Percentiles rank a stretch among this genome's conserved stretches.
These are phyloP conservation scores for Zophobas morio DNA, from an alignment of 1,140 invertebrate genomes.

Conservation along the genomic window DNA sequence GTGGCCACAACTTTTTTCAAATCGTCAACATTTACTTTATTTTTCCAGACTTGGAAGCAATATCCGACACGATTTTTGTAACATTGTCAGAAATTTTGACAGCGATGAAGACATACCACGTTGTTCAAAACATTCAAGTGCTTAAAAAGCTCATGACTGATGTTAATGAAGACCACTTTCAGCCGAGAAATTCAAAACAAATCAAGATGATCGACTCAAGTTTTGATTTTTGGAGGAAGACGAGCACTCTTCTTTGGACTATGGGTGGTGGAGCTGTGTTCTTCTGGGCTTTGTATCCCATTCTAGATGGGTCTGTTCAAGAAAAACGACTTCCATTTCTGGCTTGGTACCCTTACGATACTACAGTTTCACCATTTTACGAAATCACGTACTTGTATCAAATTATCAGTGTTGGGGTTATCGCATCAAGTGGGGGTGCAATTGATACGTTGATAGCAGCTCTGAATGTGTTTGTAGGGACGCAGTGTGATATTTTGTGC, in stretches of 20 bases:
- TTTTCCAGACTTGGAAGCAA: too few species aligned
- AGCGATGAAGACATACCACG: neutral
- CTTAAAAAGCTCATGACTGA: neutral
- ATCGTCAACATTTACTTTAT: too few species aligned
- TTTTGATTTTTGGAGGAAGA: neutral
- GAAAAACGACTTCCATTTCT: constrained; percentile 12
- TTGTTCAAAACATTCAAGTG: neutral
- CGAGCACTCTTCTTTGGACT: neutral
- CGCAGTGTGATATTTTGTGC: constrained; percentile 12
- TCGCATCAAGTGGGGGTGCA: neutral
- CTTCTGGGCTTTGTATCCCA: constrained; percentile 22
- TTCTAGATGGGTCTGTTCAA: neutral
- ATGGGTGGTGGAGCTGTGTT: neutral
- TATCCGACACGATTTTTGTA: too few species aligned
- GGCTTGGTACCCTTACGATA: constrained; percentile 25
- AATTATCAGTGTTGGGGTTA: neutral
- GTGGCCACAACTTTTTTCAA: too few species aligned
- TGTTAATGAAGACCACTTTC: neutral
- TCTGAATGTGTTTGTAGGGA: constrained; percentile 5
- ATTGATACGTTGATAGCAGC: constrained; percentile 22
- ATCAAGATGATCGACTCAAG: neutral
- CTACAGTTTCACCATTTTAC: constrained; percentile 5
- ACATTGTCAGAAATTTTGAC: too few species aligned
- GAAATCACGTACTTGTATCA: constrained; percentile 20
- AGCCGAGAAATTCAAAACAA: neutral